phyloP scores from a whole-genome alignment of 2,888 invertebrate genomes.

The Epinotia ramella region DNA sequence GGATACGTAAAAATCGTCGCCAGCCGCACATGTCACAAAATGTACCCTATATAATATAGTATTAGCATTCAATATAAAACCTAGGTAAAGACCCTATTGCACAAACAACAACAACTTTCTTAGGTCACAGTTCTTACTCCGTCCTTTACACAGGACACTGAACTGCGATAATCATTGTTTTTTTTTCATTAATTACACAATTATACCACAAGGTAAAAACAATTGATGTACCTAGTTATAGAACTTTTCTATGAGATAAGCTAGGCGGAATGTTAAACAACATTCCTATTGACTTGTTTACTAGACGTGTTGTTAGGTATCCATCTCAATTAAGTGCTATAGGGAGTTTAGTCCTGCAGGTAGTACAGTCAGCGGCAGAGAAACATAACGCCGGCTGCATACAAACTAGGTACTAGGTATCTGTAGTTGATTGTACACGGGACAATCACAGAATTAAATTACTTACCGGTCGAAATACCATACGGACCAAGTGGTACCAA shows the following conservation, averaged over 20 bases:
- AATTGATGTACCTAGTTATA: constrained; percentile 7
- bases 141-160: constrained; percentile 2
- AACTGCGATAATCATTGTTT: constrained; percentile 8
- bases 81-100: neutral
- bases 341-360: neutral
- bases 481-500: no score
- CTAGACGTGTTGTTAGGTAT: neutral
- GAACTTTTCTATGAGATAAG: constrained; percentile 19
- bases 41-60: no score
- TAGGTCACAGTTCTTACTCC: constrained; percentile 5
- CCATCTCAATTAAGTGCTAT: neutral
- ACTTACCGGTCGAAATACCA: no score
- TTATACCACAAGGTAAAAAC: constrained; percentile 17
- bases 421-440: no score
- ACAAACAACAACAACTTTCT: constrained; percentile 10
- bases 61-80: neutral
- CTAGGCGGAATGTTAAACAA: neutral
- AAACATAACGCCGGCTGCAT: no score
- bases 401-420: no score
- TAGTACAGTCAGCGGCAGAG: neutral
- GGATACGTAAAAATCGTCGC: no score
- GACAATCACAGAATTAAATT: no score
- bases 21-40: no score
- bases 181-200: constrained; percentile 17
- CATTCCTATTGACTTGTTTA: constrained; percentile 10